Conservation (phyloP, 2,113 vertebrate species). For the Oreocharis arfaki region DNA sequence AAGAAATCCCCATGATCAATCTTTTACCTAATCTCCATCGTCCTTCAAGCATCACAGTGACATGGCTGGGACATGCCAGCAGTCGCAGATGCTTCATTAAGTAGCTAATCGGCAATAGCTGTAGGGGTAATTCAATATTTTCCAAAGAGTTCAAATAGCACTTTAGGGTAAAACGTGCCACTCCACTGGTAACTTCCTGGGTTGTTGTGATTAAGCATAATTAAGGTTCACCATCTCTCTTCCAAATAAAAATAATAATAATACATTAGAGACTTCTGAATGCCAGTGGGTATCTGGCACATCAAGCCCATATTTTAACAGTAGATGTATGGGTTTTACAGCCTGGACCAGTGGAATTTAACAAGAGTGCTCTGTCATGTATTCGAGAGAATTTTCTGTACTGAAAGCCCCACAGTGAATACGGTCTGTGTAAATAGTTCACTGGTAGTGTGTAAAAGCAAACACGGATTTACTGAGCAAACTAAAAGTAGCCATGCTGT, state of each 20-base stretch:
- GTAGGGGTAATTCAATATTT: slow-evolving; percentile 27
- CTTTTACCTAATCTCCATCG: neutral
- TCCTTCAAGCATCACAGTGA: slow-evolving; percentile 34
- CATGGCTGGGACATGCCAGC: slow-evolving; percentile 8
- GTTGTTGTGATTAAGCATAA: neutral
- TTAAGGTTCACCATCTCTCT: neutral
- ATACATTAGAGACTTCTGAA: neutral
- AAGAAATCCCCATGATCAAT: neutral
- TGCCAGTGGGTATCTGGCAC: neutral
- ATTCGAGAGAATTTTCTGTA: neutral
- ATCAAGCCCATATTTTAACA: neutral
- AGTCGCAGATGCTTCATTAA: slow-evolving; percentile 19
- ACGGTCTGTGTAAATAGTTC: neutral
- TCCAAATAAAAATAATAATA: slow-evolving; percentile 11
- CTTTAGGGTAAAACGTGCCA: neutral
- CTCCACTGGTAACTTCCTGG: neutral
- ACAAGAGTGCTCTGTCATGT: neutral
- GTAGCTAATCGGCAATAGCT: slow-evolving; percentile 13
- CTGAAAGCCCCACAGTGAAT: neutral
- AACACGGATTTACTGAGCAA: slow-evolving; percentile 23
- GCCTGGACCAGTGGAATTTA: neutral
- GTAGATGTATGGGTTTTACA: neutral
- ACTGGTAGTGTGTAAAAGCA: slow-evolving; percentile 11
- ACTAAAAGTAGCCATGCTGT: neutral
- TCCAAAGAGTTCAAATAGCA: slow-evolving; percentile 17